These are phyloP conservation scores for Chaunax sp. DNA, from an alignment of 2,797 vertebrate genomes.

Conservation along the genomic window DNA sequence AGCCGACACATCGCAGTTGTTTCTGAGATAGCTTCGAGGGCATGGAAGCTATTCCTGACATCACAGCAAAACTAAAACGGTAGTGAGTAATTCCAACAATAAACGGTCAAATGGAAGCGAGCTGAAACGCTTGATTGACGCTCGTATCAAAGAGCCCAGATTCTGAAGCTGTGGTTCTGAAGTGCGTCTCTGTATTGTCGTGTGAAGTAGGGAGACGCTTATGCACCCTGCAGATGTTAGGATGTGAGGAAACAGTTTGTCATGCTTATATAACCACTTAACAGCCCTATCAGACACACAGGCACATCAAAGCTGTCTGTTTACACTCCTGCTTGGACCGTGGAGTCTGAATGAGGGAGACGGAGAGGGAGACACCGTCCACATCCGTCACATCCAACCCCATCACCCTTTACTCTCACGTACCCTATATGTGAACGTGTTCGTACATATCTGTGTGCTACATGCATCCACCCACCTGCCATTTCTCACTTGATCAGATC, in stretches of 20 bases:
- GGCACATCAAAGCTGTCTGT: constrained; percentile 62
- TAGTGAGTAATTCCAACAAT: neutral
- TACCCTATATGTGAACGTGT: constrained; percentile 2
- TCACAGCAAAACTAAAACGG: constrained; percentile 18
- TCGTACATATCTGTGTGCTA: constrained; percentile 10
- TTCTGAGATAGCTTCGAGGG: constrained; percentile 10
- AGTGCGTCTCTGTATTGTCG: constrained; percentile 15
- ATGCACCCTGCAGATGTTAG: constrained; percentile 69
- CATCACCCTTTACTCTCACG: neutral
- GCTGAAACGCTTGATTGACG: no score
- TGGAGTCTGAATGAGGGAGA: constrained; percentile 14
- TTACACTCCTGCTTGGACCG: constrained; percentile 64
- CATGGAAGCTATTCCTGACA: constrained; percentile 12
- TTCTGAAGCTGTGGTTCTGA: constrained; percentile 22
- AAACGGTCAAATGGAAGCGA: neutral
- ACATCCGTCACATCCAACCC: constrained; percentile 19
- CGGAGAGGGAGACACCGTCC: constrained; percentile 15
- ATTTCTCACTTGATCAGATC: constrained; percentile 60
- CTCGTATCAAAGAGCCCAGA: neutral
- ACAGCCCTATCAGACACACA: constrained; percentile 66
- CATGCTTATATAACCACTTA: constrained; percentile 76
- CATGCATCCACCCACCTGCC: constrained; percentile 4
- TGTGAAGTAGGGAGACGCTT: constrained; percentile 52
- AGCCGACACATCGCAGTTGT: constrained; percentile 10
- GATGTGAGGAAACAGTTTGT: constrained; percentile 71